A percentile compares a stretch with the other conserved stretches of the same genome.
Conservation (phyloP, 2,888 invertebrate species). For the Napeogenes sylphis region DNA sequence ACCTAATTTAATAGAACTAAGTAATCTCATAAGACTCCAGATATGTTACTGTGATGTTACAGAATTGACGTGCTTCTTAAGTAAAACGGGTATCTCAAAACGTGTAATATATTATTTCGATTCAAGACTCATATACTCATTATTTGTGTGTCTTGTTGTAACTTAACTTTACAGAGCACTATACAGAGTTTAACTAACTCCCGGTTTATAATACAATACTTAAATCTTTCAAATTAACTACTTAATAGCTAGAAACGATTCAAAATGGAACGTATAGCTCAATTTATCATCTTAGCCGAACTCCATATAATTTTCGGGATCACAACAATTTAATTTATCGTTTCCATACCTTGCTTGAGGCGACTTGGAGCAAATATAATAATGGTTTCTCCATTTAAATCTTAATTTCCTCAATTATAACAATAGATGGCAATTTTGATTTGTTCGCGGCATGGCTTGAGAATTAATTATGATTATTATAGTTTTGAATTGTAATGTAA, state of each 20-base stretch:
- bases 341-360: constrained; percentile 35
- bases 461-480: background rate
- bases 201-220: constrained; percentile 7
- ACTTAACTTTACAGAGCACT: background rate
- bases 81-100: too few relatives aligned
- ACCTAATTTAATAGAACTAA: too few relatives aligned
- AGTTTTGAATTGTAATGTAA: constrained; percentile 1
- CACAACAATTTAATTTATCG: constrained; percentile 52
- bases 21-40: too few relatives aligned
- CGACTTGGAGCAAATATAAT: constrained; percentile 32
- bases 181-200: background rate
- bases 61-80: background rate
- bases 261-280: constrained; percentile 30
- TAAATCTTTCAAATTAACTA: constrained; percentile 35
- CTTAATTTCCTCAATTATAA: constrained; percentile 15
- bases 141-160: too few relatives aligned
- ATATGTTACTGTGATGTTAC: background rate
- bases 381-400: constrained; percentile 22
- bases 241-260: constrained; percentile 41
- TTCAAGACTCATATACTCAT: too few relatives aligned
- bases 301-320: constrained; percentile 45
- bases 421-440: constrained; percentile 15
- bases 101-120: too few relatives aligned
- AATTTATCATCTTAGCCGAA: constrained; percentile 35
- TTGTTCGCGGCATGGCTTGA: background rate